Evolutionary conservation across 2,113 vertebrate genomes (phyloP).

Genomic region (Macaca nemestrina): DNA sequence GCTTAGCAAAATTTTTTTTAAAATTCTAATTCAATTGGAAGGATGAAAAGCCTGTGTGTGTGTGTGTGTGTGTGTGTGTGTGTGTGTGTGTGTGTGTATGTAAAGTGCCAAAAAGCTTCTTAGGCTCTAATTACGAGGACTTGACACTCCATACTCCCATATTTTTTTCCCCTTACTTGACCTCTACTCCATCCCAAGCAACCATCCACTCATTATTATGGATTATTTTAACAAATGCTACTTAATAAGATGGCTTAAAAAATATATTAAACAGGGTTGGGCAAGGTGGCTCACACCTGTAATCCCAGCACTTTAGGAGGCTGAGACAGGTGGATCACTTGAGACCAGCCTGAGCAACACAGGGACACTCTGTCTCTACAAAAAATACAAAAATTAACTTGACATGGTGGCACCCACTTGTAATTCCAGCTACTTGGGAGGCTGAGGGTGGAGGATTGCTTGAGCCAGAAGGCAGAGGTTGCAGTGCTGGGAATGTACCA

Average conservation of each 20-base stretch:
- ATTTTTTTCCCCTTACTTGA: not conserved
- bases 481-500: too few species aligned
- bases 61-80: not conserved
- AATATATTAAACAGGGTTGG: too few species aligned
- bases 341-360: too few species aligned
- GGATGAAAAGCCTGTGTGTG: not conserved
- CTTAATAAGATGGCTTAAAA: not conserved
- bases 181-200: not conserved
- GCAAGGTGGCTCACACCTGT: too few species aligned
- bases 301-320: too few species aligned
- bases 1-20: not conserved
- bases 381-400: too few species aligned
- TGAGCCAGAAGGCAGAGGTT: too few species aligned
- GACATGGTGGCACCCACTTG: too few species aligned
- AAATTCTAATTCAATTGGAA: not conserved
- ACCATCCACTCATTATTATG: not conserved
- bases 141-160: not conserved
- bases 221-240: not conserved
- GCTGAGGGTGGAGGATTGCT: too few species aligned
- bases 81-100: not conserved
- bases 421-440: too few species aligned
- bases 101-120: not conserved
- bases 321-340: too few species aligned
- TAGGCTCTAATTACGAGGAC: not conserved
- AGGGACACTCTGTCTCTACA: too few species aligned